Base-by-base conservation (phyloP, 2,888 invertebrate genomes). In the Drosophila atripex region DNA sequence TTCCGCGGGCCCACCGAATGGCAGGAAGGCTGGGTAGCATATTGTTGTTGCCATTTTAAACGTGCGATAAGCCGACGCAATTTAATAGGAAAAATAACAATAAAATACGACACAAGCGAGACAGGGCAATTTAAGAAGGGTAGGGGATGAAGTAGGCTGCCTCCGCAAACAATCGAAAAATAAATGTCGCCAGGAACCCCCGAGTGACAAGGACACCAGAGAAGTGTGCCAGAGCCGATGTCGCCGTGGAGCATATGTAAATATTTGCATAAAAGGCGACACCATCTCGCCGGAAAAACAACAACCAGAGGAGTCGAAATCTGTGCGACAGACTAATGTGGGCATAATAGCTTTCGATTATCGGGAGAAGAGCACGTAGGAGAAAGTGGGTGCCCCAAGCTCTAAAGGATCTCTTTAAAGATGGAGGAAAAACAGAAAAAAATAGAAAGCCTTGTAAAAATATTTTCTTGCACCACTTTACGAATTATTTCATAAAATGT, bases 31-130 rank as follows among this genome's bases (percentile, higher is more conserved):
- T 6, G 35, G n/a, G 6, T 21, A 50, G 75, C 63, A 57, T 77
- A 75, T 65, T 86, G 76, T 73, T 73, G 75, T 73, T 76, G 73
- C 53, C 64, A 68, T 86, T 84, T 83, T 84, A 83, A 87, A 88
- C 84, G 88, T 84, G 84, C 84, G 88, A 84, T 84, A 84, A 88
- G 88, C 88, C 84, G 75, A 84, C 84, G 80, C 84, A 88, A 84
- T 84, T 84, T 84, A 84, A 84, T 88, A 84, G 84, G 86, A 88
- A 88, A 84, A 84, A 84, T 88, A 86, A 88, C 88, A 84, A 88
- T 88, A 84, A 84, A 84, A 84, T 78, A 80, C 86, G 73, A 70
- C 75, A 86, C 77, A 63, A 59, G 70, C n/a, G 54, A 63, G 78
- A 65, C 71, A 58, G 50, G 46, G 51, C 54, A 45, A 39, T 12